phyloP scores from a whole-genome alignment of 2,797 vertebrate species.

The Acropternis orthonyx region DNA sequence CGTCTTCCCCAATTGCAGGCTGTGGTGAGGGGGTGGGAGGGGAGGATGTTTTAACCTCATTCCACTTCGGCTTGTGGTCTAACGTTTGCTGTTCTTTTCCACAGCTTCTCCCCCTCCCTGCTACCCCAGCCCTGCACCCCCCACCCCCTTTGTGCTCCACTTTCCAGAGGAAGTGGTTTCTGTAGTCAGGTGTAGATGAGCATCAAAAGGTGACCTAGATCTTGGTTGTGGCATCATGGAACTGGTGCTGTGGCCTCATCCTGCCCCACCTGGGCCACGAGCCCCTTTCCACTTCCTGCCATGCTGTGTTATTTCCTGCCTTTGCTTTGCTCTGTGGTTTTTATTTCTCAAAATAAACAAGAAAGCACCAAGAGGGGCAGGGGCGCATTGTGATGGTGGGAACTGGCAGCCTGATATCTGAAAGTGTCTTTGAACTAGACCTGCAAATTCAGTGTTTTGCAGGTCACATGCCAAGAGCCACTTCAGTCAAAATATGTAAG shows the following conservation, averaged over 20 bases:
- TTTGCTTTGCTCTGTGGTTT: slow-evolving; percentile 13
- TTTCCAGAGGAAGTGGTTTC: slow-evolving; percentile 76
- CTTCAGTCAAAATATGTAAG: background rate
- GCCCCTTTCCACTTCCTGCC: slow-evolving; percentile 54
- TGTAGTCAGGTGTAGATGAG: slow-evolving; percentile 24
- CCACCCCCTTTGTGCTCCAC: background rate
- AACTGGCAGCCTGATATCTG: background rate
- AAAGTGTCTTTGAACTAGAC: background rate
- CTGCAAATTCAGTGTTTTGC: background rate
- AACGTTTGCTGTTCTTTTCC: slow-evolving; percentile 25
- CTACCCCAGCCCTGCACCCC: background rate
- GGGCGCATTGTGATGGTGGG: background rate
- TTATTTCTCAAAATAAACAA: slow-evolving; percentile 57
- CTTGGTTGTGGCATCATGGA: slow-evolving; percentile 66
- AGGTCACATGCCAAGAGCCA: background rate
- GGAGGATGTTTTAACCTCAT: background rate
- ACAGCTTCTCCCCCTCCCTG: background rate
- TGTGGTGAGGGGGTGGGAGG: background rate
- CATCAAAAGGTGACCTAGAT: slow-evolving; percentile 60
- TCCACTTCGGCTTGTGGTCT: background rate
- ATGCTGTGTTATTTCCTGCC: slow-evolving; percentile 47
- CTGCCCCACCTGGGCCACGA: slow-evolving; percentile 53
- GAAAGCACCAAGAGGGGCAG: background rate
- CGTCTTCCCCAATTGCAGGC: background rate
- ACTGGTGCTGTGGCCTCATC: slow-evolving; percentile 4